Conservation (phyloP, 1,140 invertebrate genomes). For the Frieseomelitta varia region DNA sequence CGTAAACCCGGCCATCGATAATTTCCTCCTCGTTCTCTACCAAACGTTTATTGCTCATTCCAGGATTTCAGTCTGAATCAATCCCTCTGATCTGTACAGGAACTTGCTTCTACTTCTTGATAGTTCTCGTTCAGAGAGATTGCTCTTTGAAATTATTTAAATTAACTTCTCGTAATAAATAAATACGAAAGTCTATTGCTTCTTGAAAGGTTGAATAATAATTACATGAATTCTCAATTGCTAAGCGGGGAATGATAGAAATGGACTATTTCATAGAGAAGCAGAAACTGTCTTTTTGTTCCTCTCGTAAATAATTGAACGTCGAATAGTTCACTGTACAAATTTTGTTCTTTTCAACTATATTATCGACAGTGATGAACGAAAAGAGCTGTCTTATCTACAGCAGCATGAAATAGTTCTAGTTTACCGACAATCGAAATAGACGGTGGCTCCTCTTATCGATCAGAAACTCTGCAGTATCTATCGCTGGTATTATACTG, state of each 20-base stretch:
- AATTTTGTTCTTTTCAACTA: background rate
- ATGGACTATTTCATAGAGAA: too few relatives aligned
- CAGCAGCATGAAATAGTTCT: rapidly evolving
- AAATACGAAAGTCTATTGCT: too few relatives aligned
- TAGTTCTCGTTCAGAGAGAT: too few relatives aligned
- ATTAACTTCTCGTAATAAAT: too few relatives aligned
- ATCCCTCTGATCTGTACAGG: background rate
- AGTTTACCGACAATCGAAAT: background rate
- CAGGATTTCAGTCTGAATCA: background rate
- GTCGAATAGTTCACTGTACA: background rate
- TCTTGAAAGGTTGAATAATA: too few relatives aligned
- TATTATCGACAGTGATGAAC: background rate
- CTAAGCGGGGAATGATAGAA: too few relatives aligned
- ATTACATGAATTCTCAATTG: too few relatives aligned
- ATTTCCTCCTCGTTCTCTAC: conserved; percentile 28
- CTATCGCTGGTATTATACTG: background rate
- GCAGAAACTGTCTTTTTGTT: too few relatives aligned
- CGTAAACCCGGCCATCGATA: conserved; percentile 43
- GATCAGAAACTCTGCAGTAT: background rate
- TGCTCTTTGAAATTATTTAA: too few relatives aligned
- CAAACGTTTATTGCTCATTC: background rate
- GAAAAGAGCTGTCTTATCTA: too few relatives aligned
- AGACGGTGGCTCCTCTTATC: background rate
- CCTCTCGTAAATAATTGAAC: too few relatives aligned
- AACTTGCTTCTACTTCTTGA: background rate